phyloP scores from a whole-genome alignment of 2,797 vertebrate genomes.

The Paguma larvata region DNA sequence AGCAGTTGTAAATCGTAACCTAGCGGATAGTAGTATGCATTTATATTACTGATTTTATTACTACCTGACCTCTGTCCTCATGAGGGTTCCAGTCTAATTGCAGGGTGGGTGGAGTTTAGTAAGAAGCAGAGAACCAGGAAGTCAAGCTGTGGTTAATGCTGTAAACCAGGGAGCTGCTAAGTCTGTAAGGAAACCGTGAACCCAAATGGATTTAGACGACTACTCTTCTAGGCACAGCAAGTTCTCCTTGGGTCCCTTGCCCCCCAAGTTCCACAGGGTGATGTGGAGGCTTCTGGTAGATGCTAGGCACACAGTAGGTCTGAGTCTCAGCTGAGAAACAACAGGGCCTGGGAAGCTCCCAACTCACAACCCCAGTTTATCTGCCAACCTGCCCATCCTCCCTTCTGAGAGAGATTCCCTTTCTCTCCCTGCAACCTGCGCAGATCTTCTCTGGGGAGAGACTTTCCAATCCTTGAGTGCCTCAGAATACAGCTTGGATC shows the following conservation, averaged over 20 bases:
- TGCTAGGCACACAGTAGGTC: neutral
- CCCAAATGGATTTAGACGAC: neutral
- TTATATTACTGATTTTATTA: neutral
- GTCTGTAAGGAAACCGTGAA: neutral
- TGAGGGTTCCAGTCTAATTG: neutral
- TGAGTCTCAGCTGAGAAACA: neutral
- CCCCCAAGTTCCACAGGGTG: neutral
- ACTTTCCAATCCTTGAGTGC: neutral
- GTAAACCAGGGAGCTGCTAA: neutral
- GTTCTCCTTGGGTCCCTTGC: neutral
- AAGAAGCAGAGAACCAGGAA: neutral
- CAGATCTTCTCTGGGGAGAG: neutral
- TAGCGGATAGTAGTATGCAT: neutral
- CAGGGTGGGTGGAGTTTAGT: neutral
- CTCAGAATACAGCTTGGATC: neutral
- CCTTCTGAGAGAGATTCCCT: neutral
- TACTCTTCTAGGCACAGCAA: neutral
- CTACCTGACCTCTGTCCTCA: neutral
- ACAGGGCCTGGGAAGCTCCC: too few relatives aligned
- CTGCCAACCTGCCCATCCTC: neutral
- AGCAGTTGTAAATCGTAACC: neutral
- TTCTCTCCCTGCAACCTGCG: neutral
- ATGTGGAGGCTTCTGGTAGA: neutral
- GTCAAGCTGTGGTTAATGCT: neutral
- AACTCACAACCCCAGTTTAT: neutral